Conservation (phyloP, 2,888 invertebrate genomes). For the Cepaea hortensis region DNA sequence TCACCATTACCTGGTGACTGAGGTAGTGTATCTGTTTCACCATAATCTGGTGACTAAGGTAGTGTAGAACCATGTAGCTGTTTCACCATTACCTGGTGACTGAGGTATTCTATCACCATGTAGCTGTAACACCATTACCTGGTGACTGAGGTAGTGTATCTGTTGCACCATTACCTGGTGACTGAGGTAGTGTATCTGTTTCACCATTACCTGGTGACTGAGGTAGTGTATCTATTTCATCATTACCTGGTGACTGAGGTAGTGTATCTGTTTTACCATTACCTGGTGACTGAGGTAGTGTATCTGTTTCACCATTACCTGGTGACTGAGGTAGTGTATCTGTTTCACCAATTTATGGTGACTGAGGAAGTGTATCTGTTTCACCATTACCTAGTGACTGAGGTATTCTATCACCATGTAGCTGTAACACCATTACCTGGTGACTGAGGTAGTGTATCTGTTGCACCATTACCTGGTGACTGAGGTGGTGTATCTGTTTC, state of each 20-base stretch:
- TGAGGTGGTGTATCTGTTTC: neutral
- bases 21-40: neutral
- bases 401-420: too few species aligned
- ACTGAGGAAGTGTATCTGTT: too few species aligned
- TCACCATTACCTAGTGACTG: too few species aligned
- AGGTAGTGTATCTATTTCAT: neutral
- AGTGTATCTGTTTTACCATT: neutral
- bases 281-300: constrained; percentile 69
- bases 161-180: constrained; percentile 67
- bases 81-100: too few species aligned
- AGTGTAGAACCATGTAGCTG: too few species aligned
- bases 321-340: neutral
- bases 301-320: neutral
- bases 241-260: constrained; percentile 69
- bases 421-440: constrained; percentile 6
- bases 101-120: too few species aligned
- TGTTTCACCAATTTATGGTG: too few species aligned
- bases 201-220: too few species aligned
- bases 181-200: neutral
- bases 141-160: neutral
- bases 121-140: constrained; percentile 6
- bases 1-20: constrained; percentile 68
- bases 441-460: neutral
- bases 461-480: constrained; percentile 68
- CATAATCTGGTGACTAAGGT: too few species aligned